Base-by-base conservation (phyloP, 2,797 vertebrate genomes). In the Acrossocheilus wenchowensis region DNA sequence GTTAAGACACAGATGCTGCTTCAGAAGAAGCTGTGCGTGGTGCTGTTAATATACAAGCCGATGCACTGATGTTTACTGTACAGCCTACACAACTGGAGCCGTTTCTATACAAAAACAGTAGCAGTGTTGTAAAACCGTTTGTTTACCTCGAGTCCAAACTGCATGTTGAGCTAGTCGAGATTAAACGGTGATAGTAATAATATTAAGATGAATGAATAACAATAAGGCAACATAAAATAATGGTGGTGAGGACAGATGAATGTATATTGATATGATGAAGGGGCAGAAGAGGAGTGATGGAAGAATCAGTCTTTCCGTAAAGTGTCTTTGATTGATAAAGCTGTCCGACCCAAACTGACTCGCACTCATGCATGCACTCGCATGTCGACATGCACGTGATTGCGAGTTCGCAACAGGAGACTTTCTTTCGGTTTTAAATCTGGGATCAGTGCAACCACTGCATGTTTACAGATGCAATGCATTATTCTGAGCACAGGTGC, bases 151-250 rank as follows among this genome's bases (percentile, higher is more conserved):
- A 64, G 89, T 91, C 84, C 43, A 34, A 90, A 60, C 77, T 91
- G 89, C 90, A 88, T 89, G 90, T 92, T 89, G 89, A 93, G 89
- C 86, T 87, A 92, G 91, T 90, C 91, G 91, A 89, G 85, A 92
- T 93, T 91, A 87, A 89, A 93, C 91, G 90, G 89, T 86, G 84
- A 87, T 84, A 66, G 79, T 90, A 92, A 89, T 89, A 90, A 90
- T 87, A 89, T 90, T 85, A 91, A 91, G 89, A 87, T 86, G 88
- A 52, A 90, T 84, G 88, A 72, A 91, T 71, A 85, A 90, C 54
- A 87, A 85, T 95, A 96, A 96, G 95, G 94, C 94, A 95, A 95
- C 93, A 93, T 92, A 93, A 91, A 93, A 90, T 92, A 91, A 91
- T 90, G 90, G 90, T 94, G 92, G 91, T 92, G 92, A 92, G 91